phyloP scores from a whole-genome alignment of 2,888 invertebrate genomes.

The Drosophila cracens region DNA sequence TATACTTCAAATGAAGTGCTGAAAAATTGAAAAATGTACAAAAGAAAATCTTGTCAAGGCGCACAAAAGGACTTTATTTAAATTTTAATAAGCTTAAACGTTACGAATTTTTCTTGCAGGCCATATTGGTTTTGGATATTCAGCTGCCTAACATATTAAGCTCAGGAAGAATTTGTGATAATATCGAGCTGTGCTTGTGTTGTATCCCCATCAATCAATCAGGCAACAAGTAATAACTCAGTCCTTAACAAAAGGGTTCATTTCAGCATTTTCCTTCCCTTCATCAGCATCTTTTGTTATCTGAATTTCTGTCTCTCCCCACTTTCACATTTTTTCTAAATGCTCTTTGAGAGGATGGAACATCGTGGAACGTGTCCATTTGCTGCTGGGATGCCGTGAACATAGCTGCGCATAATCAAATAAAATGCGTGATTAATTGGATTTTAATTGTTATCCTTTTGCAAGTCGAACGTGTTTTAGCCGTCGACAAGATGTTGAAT shows the following conservation, averaged over 20 bases:
- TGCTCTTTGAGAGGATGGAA: neutral
- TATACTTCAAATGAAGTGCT: neutral
- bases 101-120: conserved; percentile 5
- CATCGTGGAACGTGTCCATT: conserved; percentile 52
- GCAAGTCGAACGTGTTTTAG: conserved; percentile 66
- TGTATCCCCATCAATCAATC: conserved; percentile 73
- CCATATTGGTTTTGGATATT: conserved; percentile 43
- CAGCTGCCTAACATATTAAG: conserved; percentile 23
- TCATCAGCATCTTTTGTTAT: conserved; percentile 36
- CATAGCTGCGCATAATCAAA: conserved; percentile 72
- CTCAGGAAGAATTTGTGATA: conserved; percentile 41
- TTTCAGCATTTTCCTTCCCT: conserved; percentile 32
- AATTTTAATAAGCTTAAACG: neutral
- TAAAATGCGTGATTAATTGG: conserved; percentile 80
- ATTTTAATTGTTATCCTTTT: conserved; percentile 79
- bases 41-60: neutral
- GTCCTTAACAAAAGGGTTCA: conserved; percentile 61
- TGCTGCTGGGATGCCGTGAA: conserved; percentile 50
- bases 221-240: conserved; percentile 78
- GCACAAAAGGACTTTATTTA: conserved; percentile 2
- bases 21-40: too few relatives aligned
- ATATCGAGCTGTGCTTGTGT: conserved; percentile 42
- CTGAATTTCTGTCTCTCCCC: neutral
- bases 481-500: conserved; percentile 41
- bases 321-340: neutral